Evolutionary conservation across 1,140 invertebrate species (phyloP).

Genomic region (Trichonephila clavata): DNA sequence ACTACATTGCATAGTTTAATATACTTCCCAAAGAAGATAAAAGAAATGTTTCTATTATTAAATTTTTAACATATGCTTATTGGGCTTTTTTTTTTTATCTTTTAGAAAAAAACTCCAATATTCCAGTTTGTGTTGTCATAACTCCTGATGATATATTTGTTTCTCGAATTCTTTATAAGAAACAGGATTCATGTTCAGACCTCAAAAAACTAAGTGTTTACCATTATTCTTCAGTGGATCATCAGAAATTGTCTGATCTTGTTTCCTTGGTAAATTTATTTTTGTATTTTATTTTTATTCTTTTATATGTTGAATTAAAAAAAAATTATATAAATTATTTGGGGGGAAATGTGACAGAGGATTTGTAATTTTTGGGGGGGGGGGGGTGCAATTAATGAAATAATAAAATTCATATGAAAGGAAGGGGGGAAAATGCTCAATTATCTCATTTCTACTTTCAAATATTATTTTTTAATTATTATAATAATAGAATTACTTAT

Average conservation of each 20-base stretch:
- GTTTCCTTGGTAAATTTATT: slow-evolving; percentile 61
- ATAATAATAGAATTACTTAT: no score
- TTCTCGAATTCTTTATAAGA: slow-evolving; percentile 56
- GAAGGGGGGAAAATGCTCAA: no score
- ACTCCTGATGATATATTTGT: slow-evolving; percentile 49
- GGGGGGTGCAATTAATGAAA: no score
- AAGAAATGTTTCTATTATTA: not conserved
- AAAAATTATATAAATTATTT: no score
- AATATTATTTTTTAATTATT: no score
- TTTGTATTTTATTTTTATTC: no score
- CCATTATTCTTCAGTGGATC: slow-evolving; percentile 29
- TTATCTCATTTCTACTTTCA: no score
- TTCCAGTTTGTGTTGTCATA: slow-evolving; percentile 54
- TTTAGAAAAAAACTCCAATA: slow-evolving; percentile 23
- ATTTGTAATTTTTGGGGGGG: no score
- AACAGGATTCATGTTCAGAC: slow-evolving; percentile 22
- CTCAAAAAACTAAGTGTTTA: slow-evolving; percentile 9
- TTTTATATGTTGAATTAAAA: no score
- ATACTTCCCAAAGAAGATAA: not conserved
- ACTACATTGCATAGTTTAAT: no score
- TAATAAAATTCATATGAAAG: no score
- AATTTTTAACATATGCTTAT: not conserved
- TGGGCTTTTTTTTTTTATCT: not conserved
- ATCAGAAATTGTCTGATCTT: slow-evolving; percentile 62
- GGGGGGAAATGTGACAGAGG: no score